Conservation (phyloP, 2,113 vertebrate genomes). For the Otocyon megalotis region DNA sequence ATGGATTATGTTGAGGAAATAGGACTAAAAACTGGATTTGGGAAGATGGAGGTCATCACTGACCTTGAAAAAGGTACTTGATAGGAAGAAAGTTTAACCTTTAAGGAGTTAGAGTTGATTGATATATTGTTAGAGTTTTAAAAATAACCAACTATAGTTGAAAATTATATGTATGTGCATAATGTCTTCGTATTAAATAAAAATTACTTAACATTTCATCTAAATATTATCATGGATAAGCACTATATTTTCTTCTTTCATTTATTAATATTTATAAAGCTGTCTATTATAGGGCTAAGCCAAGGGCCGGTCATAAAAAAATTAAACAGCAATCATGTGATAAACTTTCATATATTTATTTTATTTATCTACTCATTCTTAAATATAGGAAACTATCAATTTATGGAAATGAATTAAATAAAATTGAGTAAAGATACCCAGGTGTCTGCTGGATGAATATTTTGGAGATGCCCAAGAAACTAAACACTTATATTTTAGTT, state of each 20-base stretch:
- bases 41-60: neutral
- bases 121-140: neutral
- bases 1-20: neutral
- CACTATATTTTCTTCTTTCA: neutral
- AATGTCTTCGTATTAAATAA: neutral
- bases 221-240: neutral
- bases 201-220: neutral
- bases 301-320: neutral
- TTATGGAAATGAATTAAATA: neutral
- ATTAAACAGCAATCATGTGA: neutral
- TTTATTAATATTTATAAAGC: neutral
- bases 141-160: neutral
- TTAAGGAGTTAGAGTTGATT: neutral
- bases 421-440: neutral
- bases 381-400: neutral
- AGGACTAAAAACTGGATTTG: neutral
- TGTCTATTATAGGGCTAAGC: neutral
- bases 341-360: neutral
- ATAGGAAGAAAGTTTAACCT: neutral
- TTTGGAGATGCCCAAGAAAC: neutral
- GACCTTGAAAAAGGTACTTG: neutral
- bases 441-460: neutral
- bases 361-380: neutral
- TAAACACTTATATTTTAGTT: neutral
- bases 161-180: neutral